Percentiles rank a stretch among this genome's conserved stretches.
These are phyloP conservation scores for Ginglymostoma cirratum DNA, from an alignment of 2,113 vertebrate species.

Conservation along the genomic window DNA sequence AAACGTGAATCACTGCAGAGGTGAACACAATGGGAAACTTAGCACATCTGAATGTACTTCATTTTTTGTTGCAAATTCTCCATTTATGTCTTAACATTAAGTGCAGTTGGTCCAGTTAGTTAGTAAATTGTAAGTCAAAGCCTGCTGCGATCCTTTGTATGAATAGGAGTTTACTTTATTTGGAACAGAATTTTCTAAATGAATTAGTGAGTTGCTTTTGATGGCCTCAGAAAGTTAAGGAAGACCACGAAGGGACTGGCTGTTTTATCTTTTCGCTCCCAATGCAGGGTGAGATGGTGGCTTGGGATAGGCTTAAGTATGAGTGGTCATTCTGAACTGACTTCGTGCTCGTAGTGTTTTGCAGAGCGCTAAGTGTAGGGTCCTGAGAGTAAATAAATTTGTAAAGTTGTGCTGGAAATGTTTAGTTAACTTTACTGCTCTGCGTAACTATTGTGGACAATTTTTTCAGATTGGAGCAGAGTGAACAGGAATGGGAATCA, in stretches of 20 bases:
- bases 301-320: neutral
- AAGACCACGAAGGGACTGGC: neutral
- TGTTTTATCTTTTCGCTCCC: neutral
- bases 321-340: neutral
- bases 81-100: neutral
- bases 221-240: neutral
- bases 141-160: neutral
- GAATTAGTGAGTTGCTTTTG: neutral
- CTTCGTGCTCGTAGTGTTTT: neutral
- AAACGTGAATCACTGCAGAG: neutral
- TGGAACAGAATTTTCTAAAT: neutral
- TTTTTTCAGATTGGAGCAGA: constrained; percentile 63
- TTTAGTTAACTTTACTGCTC: neutral
- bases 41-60: neutral
- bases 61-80: neutral
- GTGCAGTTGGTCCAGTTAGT: neutral
- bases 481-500: constrained; percentile 58
- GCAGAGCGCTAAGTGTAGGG: neutral
- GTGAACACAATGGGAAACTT: neutral
- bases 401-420: neutral
- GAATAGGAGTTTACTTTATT: neutral
- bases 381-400: neutral
- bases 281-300: neutral
- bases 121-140: neutral
- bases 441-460: neutral